These are phyloP conservation scores for Momotus momota DNA, from an alignment of 2,797 vertebrate species.

Conservation along the genomic window DNA sequence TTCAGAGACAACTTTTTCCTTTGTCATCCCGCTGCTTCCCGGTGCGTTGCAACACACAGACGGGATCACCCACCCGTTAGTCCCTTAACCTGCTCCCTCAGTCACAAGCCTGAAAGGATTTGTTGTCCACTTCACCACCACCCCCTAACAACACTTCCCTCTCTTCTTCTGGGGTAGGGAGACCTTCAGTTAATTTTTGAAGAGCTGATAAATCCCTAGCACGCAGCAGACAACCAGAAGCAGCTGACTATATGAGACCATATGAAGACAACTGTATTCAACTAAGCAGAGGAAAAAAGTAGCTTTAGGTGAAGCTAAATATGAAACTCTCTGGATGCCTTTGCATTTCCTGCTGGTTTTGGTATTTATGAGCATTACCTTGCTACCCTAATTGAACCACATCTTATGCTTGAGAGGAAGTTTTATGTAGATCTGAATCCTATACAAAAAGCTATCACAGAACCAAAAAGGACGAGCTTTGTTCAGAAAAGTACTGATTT, in stretches of 20 bases:
- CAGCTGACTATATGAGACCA: background rate
- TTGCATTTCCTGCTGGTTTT: background rate
- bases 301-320: background rate
- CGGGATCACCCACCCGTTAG: background rate
- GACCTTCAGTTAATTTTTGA: background rate
- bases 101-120: background rate
- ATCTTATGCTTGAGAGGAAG: background rate
- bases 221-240: background rate
- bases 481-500: slow-evolving; percentile 74
- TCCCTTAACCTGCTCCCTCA: background rate
- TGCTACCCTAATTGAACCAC: background rate
- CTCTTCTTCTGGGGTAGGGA: background rate
- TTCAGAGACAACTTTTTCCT: background rate
- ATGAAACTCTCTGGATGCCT: background rate
- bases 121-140: background rate
- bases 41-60: background rate
- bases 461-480: background rate
- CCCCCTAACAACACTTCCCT: background rate
- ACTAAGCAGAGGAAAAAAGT: accelerated
- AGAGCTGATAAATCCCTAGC: background rate
- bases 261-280: background rate
- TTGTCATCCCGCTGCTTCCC: background rate
- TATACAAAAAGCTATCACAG: background rate
- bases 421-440: background rate
- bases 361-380: background rate